These are phyloP conservation scores for Australoheros facetus DNA, from an alignment of 2,797 vertebrate genomes.

Conservation along the genomic window DNA sequence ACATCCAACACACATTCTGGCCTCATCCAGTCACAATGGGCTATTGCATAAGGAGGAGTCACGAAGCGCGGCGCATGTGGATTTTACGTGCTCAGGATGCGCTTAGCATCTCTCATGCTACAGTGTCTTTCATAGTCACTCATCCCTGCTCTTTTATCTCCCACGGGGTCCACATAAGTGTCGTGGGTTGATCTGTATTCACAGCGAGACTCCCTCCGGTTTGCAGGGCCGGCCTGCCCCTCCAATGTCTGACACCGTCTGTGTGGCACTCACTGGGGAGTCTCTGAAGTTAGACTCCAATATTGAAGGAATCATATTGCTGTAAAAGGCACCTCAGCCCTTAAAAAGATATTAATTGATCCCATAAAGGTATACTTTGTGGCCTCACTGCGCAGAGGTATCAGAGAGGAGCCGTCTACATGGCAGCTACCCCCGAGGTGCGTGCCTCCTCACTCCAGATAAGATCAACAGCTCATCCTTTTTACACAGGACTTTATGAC, in stretches of 20 bases:
- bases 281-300: constrained; percentile 6
- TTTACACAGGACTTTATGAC: constrained; percentile 10
- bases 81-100: constrained; percentile 30
- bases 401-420: background rate
- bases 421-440: background rate
- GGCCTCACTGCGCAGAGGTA: background rate
- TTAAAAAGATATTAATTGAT: constrained; percentile 21
- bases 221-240: background rate
- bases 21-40: constrained; percentile 37
- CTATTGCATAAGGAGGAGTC: constrained; percentile 50
- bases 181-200: constrained; percentile 19
- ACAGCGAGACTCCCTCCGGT: background rate
- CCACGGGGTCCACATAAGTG: constrained; percentile 4
- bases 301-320: constrained; percentile 5
- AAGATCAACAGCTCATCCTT: background rate
- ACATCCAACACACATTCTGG: constrained; percentile 70
- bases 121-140: background rate
- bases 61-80: constrained; percentile 44
- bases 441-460: background rate
- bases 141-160: constrained; percentile 18
- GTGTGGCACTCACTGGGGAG: background rate
- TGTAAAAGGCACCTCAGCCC: background rate
- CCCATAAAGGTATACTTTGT: constrained; percentile 1
- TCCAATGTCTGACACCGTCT: background rate
- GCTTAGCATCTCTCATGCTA: background rate